A percentile compares a stretch with the other conserved stretches of the same genome.
Conservation (phyloP, 2,888 invertebrate species). For the Agrotis clavis region DNA sequence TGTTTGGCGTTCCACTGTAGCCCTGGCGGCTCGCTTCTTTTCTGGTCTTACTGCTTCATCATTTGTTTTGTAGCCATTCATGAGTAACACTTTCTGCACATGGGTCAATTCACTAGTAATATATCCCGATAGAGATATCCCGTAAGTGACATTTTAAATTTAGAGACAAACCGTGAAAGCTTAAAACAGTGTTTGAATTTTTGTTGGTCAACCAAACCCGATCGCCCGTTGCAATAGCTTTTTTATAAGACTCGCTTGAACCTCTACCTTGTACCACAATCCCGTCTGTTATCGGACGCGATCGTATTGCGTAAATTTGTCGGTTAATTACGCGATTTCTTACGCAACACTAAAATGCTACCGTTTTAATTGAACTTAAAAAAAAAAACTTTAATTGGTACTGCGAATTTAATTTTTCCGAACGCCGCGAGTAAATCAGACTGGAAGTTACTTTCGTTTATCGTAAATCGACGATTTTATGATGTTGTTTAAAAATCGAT, state of each 20-base stretch:
- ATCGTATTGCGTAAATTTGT: slow-evolving; percentile 85
- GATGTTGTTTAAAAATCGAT: slow-evolving; percentile 66
- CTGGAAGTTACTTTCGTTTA: slow-evolving; percentile 73
- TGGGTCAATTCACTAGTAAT: too few relatives aligned
- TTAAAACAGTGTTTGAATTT: too few relatives aligned
- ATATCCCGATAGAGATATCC: too few relatives aligned
- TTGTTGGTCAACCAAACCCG: too few relatives aligned
- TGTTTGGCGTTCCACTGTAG: too few relatives aligned
- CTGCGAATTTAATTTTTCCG: slow-evolving; percentile 65
- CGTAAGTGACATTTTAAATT: too few relatives aligned
- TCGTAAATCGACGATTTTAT: slow-evolving; percentile 79
- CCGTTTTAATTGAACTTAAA: slow-evolving; percentile 83
- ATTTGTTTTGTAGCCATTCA: too few relatives aligned
- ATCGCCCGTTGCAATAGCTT: background rate
- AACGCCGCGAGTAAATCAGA: slow-evolving; percentile 76
- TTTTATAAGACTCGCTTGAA: slow-evolving; percentile 9
- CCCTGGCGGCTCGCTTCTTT: too few relatives aligned
- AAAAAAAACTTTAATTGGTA: slow-evolving; percentile 78
- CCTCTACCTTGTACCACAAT: slow-evolving; percentile 25
- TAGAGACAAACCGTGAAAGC: too few relatives aligned
- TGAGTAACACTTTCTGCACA: too few relatives aligned
- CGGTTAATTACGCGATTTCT: slow-evolving; percentile 79
- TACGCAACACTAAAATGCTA: slow-evolving; percentile 80
- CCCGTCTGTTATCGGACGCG: slow-evolving; percentile 74
- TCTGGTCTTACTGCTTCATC: too few relatives aligned